Percentiles rank a stretch among this genome's conserved stretches.
phyloP scores from a whole-genome alignment of 2,797 vertebrate genomes.

The Rhodeus uyekii region DNA sequence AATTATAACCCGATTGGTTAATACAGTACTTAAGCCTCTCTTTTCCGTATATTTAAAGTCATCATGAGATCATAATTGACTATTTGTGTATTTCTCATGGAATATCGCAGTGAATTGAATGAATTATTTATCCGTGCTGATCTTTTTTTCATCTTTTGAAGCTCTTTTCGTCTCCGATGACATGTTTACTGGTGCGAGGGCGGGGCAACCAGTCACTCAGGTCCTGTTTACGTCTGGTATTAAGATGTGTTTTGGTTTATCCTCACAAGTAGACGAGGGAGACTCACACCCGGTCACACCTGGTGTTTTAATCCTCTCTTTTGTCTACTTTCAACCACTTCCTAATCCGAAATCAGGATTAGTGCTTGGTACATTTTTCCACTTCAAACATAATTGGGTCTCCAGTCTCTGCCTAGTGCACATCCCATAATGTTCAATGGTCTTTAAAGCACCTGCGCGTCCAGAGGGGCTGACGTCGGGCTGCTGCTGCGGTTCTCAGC shows the following conservation, averaged over 20 bases:
- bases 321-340: too few species aligned
- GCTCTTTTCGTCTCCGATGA: neutral
- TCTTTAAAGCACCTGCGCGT: constrained; percentile 20
- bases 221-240: too few species aligned
- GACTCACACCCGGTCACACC: too few species aligned
- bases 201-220: neutral
- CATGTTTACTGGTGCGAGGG: neutral
- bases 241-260: too few species aligned
- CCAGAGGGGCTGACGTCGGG: constrained; percentile 53
- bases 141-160: too few species aligned
- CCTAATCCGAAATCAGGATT: too few species aligned
- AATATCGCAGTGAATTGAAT: neutral
- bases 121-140: neutral
- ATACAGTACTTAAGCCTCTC: neutral
- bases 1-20: neutral
- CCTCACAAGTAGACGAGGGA: too few species aligned
- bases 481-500: constrained; percentile 74
- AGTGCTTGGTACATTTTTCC: too few species aligned
- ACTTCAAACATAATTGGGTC: too few species aligned
- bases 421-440: too few species aligned
- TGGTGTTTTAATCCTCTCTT: too few species aligned
- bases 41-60: neutral
- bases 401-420: too few species aligned
- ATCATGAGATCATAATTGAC: neutral
- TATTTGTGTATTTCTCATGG: neutral